Percentiles rank a stretch among this genome's conserved stretches.
These are phyloP conservation scores for Neosilurus hyrtlii DNA, from an alignment of 2,797 vertebrate genomes.

Conservation along the genomic window DNA sequence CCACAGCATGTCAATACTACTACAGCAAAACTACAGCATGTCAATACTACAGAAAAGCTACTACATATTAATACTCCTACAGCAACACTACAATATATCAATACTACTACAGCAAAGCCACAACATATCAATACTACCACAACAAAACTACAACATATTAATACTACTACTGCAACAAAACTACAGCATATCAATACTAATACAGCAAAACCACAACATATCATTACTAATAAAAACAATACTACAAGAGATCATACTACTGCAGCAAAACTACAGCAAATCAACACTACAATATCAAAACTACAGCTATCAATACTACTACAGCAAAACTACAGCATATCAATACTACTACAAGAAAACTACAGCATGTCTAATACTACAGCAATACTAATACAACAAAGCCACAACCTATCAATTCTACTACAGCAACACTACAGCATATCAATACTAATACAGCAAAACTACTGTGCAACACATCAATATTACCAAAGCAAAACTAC, in stretches of 20 bases:
- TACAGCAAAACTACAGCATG: neutral
- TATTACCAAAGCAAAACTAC: too few relatives aligned
- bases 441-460: neutral
- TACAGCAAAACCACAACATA: too few relatives aligned
- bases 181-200: too few relatives aligned
- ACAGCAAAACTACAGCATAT: too few relatives aligned
- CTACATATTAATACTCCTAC: neutral
- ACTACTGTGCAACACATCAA: too few relatives aligned
- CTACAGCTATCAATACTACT: too few relatives aligned
- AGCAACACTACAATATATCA: neutral
- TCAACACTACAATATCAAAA: too few relatives aligned
- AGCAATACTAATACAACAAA: neutral
- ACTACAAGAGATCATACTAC: too few relatives aligned
- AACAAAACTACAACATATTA: neutral
- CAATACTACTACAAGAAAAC: too few relatives aligned
- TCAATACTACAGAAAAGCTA: neutral
- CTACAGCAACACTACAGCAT: too few relatives aligned
- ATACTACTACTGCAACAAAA: neutral
- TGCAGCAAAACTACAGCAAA: too few relatives aligned
- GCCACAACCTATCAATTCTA: neutral
- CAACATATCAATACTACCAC: neutral
- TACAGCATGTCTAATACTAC: neutral
- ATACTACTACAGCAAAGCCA: neutral
- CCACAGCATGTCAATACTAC: neutral
- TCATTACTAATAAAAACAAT: too few relatives aligned